phyloP scores from a whole-genome alignment of 2,113 vertebrate genomes.

The Malurus melanocephalus region DNA sequence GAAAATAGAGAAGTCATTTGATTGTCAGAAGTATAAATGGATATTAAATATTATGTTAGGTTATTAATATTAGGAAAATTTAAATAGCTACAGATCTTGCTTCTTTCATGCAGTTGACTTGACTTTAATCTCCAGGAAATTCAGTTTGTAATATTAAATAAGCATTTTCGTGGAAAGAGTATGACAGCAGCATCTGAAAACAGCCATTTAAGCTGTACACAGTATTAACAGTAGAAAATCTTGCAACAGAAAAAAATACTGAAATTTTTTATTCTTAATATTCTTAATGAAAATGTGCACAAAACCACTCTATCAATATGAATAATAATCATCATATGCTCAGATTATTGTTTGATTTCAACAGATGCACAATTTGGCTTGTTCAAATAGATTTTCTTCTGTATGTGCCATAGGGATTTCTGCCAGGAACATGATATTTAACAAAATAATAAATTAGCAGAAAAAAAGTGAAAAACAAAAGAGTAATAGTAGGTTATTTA shows the following conservation, averaged over 20 bases:
- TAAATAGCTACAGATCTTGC: not conserved
- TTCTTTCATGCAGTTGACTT: not conserved
- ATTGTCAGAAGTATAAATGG: not conserved
- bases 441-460: not conserved
- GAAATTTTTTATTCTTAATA: not conserved
- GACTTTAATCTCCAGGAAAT: not conserved
- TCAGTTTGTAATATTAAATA: not conserved
- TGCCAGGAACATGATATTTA: not conserved
- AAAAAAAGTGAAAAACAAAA: not conserved
- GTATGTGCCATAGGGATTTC: not conserved
- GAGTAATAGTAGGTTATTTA: not conserved
- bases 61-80: not conserved
- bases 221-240: not conserved
- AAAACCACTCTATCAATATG: not conserved
- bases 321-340: not conserved
- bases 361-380: not conserved
- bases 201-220: not conserved
- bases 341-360: not conserved
- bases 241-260: not conserved
- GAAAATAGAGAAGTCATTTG: not conserved
- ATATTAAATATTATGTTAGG: not conserved
- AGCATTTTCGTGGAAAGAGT: not conserved
- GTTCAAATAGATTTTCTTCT: not conserved
- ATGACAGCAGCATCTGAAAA: not conserved
- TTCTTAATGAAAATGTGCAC: not conserved